These are phyloP conservation scores for Peromyscus attwateri DNA, from an alignment of 2,797 vertebrate genomes.

Conservation along the genomic window DNA sequence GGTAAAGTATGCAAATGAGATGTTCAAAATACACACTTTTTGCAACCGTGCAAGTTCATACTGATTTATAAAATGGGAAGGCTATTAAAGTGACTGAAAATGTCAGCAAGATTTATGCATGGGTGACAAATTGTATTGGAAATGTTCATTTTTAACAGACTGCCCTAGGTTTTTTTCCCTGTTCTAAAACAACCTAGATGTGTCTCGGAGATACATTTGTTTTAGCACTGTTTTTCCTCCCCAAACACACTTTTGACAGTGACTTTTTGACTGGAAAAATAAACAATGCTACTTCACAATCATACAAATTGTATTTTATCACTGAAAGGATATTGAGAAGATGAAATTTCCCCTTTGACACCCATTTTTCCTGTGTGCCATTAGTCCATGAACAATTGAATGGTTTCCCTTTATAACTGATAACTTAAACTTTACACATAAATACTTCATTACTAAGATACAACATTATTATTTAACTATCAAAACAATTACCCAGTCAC, in stretches of 20 bases:
- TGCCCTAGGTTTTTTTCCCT: constrained; percentile 85
- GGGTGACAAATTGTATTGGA: constrained; percentile 99
- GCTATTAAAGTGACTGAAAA: constrained; percentile 99
- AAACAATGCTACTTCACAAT: constrained; percentile 87
- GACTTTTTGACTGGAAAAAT: constrained; percentile 89
- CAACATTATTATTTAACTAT: constrained; percentile 77
- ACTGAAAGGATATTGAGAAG: constrained; percentile 77
- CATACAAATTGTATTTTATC: constrained; percentile 84
- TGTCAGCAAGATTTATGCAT: constrained; percentile 99
- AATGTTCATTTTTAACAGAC: constrained; percentile 91
- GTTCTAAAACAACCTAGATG: constrained; percentile 86
- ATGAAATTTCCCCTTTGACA: constrained; percentile 73
- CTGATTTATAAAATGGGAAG: constrained; percentile 98
- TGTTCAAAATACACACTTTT: constrained; percentile 99
- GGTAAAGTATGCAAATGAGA: constrained; percentile 99
- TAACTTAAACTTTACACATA: constrained; percentile 58
- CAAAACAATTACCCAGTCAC: constrained; percentile 77
- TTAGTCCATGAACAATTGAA: constrained; percentile 77
- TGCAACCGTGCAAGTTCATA: constrained; percentile 99
- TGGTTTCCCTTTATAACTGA: constrained; percentile 68
- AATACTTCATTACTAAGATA: constrained; percentile 76
- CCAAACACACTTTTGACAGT: constrained; percentile 87
- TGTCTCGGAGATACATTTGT: constrained; percentile 85
- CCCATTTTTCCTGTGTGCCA: constrained; percentile 67
- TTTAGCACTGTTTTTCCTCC: constrained; percentile 85